Evolutionary conservation across 2,113 vertebrate genomes (phyloP).

Genomic region (Prinia subflava): DNA sequence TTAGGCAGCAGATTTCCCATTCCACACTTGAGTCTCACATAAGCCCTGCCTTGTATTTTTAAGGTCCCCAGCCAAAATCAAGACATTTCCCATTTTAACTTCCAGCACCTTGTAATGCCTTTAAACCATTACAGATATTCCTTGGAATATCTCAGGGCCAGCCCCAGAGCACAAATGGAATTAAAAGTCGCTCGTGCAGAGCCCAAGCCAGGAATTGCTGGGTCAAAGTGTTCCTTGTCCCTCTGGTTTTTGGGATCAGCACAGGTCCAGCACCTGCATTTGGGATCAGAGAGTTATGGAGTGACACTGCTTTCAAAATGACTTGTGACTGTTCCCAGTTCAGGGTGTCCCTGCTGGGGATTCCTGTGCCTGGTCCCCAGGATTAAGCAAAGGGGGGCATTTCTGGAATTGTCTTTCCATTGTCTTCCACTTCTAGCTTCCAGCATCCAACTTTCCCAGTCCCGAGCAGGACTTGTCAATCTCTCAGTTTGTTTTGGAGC

Average conservation of each 20-base stretch:
- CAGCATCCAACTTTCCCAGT: not conserved
- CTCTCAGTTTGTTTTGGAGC: not conserved
- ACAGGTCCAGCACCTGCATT: constrained; percentile 23
- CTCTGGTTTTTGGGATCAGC: not conserved
- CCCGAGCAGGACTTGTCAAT: not conserved
- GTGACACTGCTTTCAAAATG: not conserved
- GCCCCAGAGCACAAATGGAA: not conserved
- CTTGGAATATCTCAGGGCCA: constrained; percentile 19
- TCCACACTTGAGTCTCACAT: not conserved
- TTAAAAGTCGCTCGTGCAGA: not conserved
- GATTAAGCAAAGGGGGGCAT: not conserved
- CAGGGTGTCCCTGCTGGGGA: rapidly evolving
- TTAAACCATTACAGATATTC: constrained; percentile 6
- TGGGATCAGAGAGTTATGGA: not conserved
- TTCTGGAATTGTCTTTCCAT: not conserved
- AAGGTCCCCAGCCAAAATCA: constrained; percentile 38
- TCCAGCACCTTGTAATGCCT: constrained; percentile 15
- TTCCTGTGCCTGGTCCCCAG: not conserved
- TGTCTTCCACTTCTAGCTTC: not conserved
- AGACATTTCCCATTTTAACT: constrained; percentile 22
- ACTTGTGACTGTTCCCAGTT: not conserved
- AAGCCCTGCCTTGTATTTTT: constrained; percentile 7
- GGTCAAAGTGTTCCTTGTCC: not conserved
- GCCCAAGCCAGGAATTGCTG: not conserved
- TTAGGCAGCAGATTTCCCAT: not conserved